phyloP scores from a whole-genome alignment of 2,888 invertebrate species.

The Noctua pronuba region DNA sequence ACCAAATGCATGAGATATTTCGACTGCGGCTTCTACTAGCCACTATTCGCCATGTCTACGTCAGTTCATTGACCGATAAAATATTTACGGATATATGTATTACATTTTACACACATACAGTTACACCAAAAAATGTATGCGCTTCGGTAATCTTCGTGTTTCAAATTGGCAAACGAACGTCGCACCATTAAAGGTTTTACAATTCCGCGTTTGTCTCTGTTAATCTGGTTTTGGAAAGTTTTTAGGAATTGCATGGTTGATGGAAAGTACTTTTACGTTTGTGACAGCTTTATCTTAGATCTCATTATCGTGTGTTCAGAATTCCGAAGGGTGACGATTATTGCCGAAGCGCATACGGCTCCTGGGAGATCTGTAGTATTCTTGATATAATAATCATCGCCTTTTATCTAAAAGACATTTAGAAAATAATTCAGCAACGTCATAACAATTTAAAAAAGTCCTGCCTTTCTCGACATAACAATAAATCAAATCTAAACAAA shows the following conservation, averaged over 20 bases:
- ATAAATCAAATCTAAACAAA: conserved; percentile 18
- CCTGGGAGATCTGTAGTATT: background rate
- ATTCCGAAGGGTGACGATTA: background rate
- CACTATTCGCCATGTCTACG: background rate
- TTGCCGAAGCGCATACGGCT: background rate
- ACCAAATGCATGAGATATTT: background rate
- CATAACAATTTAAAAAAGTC: background rate
- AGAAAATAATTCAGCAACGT: conserved; percentile 18
- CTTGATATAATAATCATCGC: background rate
- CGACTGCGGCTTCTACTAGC: too few species aligned
- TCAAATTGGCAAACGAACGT: background rate
- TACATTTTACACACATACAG: background rate
- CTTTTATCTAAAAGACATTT: background rate
- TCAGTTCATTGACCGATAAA: background rate
- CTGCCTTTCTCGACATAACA: background rate
- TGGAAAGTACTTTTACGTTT: background rate
- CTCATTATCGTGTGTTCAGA: background rate
- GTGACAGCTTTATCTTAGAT: background rate
- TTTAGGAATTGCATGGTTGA: background rate
- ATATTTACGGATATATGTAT: conserved; percentile 35
- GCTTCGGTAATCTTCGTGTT: background rate
- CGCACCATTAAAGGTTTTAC: background rate
- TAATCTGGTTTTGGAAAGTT: background rate
- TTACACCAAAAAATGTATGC: background rate
- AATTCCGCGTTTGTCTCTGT: background rate